Percentiles rank a stretch among this genome's conserved stretches.
These are phyloP conservation scores for Nebria brevicollis DNA, from an alignment of 2,888 invertebrate species.

Conservation along the genomic window DNA sequence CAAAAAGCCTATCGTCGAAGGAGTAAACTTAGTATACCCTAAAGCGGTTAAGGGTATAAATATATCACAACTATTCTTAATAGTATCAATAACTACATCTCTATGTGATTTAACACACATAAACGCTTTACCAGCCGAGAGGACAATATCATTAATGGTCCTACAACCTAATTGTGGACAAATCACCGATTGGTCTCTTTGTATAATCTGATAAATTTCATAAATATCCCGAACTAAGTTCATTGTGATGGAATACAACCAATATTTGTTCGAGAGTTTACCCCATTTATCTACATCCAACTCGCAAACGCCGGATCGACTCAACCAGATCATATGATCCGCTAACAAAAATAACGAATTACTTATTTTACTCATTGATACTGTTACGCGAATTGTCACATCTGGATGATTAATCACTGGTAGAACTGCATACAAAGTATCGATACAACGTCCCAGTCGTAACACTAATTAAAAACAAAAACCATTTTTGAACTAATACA, in stretches of 20 bases:
- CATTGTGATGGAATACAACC: conserved; percentile 84
- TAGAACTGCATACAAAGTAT: conserved; percentile 80
- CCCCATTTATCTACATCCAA: conserved; percentile 83
- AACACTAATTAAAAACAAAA: conserved; percentile 70
- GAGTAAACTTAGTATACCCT: conserved; percentile 80
- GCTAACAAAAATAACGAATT: conserved; percentile 82
- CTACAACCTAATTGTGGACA: conserved; percentile 51
- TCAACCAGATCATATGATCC: conserved; percentile 89
- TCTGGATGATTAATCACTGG: conserved; percentile 79
- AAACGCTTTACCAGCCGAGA: conserved; percentile 51
- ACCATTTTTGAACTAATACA: neutral
- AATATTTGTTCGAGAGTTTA: conserved; percentile 79
- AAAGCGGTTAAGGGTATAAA: conserved; percentile 86
- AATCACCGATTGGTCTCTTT: conserved; percentile 61
- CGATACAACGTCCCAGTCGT: conserved; percentile 85
- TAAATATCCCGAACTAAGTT: conserved; percentile 86
- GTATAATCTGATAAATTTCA: conserved; percentile 76
- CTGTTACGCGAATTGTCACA: conserved; percentile 73
- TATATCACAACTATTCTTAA: conserved; percentile 88
- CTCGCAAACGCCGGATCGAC: conserved; percentile 74
- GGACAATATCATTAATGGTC: conserved; percentile 52
- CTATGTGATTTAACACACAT: conserved; percentile 63
- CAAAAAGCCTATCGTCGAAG: conserved; percentile 79
- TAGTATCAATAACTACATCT: conserved; percentile 81
- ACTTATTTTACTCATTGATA: conserved; percentile 82